A percentile compares a stretch with the other conserved stretches of the same genome.
Evolutionary conservation across 30 jellyfish, hydroid and myxozoan species (phyloP).

Genomic region (Pelagia noctiluca): DNA sequence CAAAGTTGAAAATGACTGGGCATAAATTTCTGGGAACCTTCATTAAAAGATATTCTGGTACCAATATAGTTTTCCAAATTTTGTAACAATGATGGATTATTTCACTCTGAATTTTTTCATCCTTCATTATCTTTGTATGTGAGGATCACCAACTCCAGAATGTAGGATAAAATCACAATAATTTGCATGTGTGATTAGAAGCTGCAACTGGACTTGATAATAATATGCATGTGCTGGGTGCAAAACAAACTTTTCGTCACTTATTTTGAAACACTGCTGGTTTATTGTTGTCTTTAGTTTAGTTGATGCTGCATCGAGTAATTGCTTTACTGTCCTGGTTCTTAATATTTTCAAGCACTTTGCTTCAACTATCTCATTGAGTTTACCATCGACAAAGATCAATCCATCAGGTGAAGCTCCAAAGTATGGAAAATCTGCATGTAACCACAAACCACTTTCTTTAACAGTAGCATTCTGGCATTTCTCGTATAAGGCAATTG

Average conservation of each 20-base stretch:
- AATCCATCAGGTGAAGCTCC: conserved; percentile 51
- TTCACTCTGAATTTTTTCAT: not conserved
- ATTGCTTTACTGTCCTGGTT: not conserved
- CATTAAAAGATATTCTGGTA: no score
- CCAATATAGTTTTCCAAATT: not conserved
- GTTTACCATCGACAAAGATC: conserved; percentile 23
- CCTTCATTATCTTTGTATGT: conserved; percentile 18
- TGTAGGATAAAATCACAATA: conserved; percentile 47
- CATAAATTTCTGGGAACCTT: conserved; percentile 1
- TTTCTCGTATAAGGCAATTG: not conserved
- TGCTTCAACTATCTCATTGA: conserved; percentile 9
- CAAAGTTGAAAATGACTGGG: conserved; percentile 1
- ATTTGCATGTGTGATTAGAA: conserved; percentile 7
- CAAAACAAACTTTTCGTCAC: conserved; percentile 6
- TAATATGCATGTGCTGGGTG: conserved; percentile 5
- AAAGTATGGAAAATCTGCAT: conserved; percentile 16
- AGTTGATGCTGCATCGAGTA: not conserved
- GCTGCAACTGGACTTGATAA: conserved; percentile 47
- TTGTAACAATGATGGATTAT: not conserved
- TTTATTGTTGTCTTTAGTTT: not conserved
- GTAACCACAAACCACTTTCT: conserved; percentile 21
- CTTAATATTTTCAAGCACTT: conserved; percentile 32
- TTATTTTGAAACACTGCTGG: conserved; percentile 8
- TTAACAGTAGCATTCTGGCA: not conserved
- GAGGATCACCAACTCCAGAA: conserved; percentile 19